Conservation (phyloP, 2,888 invertebrate species). For the Adelognathus sp. region DNA sequence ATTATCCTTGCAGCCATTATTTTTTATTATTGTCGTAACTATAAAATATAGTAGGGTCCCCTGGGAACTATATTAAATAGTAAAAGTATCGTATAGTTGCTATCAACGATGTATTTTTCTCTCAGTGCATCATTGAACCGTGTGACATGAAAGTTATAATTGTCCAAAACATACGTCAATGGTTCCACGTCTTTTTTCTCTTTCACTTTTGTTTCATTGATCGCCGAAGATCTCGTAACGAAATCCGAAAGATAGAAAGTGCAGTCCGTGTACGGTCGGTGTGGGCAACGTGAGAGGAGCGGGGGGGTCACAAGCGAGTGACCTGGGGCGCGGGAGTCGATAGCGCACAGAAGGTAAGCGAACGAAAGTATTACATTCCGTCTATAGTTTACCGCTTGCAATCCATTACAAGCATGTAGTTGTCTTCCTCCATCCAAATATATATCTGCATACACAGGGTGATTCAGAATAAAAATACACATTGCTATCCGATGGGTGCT, state of each 20-base stretch:
- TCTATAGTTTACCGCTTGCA: neutral
- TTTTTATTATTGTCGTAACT: no score
- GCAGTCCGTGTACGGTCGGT: slow-evolving; percentile 49
- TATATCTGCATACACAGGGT: neutral
- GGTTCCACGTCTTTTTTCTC: neutral
- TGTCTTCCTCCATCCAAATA: neutral
- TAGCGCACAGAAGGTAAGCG: slow-evolving; percentile 47
- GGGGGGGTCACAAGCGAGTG: slow-evolving; percentile 31
- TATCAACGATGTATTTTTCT: no score
- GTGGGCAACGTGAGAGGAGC: slow-evolving; percentile 13
- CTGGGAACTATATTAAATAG: no score
- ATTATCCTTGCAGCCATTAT: no score
- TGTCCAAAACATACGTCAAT: no score
- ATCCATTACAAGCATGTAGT: neutral
- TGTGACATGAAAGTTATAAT: no score
- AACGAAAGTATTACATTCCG: slow-evolving; percentile 46
- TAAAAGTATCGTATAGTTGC: no score
- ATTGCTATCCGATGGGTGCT: no score
- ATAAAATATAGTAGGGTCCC: no score
- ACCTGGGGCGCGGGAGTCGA: slow-evolving; percentile 44
- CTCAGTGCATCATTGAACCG: no score
- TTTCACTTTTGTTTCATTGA: slow-evolving; percentile 44
- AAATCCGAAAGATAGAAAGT: slow-evolving; percentile 67
- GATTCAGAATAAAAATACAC: no score
- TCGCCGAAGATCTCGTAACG: slow-evolving; percentile 61